A percentile compares a stretch with the other conserved stretches of the same genome.
Conservation (phyloP, 2,888 invertebrate genomes). For the Drosophila demipolita region DNA sequence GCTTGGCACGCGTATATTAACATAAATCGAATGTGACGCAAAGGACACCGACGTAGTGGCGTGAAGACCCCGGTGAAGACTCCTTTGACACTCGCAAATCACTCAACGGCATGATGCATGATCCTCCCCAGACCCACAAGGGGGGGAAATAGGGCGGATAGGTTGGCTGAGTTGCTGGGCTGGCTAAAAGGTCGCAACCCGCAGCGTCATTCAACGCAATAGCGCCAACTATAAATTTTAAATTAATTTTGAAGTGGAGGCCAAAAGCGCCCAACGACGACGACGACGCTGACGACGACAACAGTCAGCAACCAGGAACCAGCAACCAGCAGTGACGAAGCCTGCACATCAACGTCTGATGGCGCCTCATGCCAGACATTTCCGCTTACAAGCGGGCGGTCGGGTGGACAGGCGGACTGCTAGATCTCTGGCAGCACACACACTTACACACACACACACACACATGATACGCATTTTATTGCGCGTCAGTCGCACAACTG, state of each 20-base stretch:
- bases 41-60: slow-evolving; percentile 39
- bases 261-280: slow-evolving; percentile 32
- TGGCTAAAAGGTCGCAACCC: slow-evolving; percentile 45
- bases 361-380: slow-evolving; percentile 44
- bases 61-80: slow-evolving; percentile 28
- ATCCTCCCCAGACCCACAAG: slow-evolving; percentile 13
- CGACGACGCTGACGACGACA: slow-evolving; percentile 5
- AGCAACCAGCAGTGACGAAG: slow-evolving; percentile 43
- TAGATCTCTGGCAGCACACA: not conserved
- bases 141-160: not conserved
- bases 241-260: slow-evolving; percentile 78
- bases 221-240: slow-evolving; percentile 79
- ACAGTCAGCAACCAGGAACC: not conserved
- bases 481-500: slow-evolving; percentile 70
- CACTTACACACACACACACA: slow-evolving; percentile 32
- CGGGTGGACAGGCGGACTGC: not conserved
- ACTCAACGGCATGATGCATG: slow-evolving; percentile 77
- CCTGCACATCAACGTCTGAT: slow-evolving; percentile 56
- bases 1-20: slow-evolving; percentile 61
- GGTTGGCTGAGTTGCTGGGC: not conserved
- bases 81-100: slow-evolving; percentile 79
- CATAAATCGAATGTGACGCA: slow-evolving; percentile 73
- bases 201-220: slow-evolving; percentile 78
- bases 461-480: slow-evolving; percentile 79
- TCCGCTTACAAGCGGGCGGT: slow-evolving; percentile 25